Percentiles rank a stretch among this genome's conserved stretches.
Evolutionary conservation across 2,113 vertebrate genomes (phyloP).

Genomic region (Melanerpes aurifrons): DNA sequence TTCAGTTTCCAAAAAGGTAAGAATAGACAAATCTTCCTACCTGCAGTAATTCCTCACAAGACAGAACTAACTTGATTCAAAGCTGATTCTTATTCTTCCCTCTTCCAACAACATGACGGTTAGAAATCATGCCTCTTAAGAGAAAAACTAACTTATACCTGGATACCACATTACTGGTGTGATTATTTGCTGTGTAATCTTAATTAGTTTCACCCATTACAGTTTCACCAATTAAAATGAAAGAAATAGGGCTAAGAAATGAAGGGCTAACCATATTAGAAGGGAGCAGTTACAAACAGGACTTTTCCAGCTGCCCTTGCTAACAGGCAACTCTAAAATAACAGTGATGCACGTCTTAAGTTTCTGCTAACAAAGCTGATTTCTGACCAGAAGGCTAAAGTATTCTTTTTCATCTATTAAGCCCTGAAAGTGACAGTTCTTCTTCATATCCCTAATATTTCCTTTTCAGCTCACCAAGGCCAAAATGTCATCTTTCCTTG

Average conservation of each 20-base stretch:
- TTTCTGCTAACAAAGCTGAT: conserved; percentile 67
- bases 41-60: not conserved
- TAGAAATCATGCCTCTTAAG: not conserved
- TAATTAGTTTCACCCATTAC: not conserved
- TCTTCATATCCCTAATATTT: conserved; percentile 70
- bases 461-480: conserved; percentile 66
- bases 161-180: not conserved
- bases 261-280: conserved; percentile 18
- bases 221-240: conserved; percentile 6
- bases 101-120: not conserved
- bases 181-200: not conserved
- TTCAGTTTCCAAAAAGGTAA: not conserved
- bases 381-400: conserved; percentile 64
- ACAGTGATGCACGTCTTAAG: conserved; percentile 35
- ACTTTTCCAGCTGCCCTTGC: conserved; percentile 48
- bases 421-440: conserved; percentile 54
- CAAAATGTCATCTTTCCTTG: conserved; percentile 75
- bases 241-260: not conserved
- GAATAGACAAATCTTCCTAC: not conserved
- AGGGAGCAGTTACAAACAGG: conserved; percentile 18
- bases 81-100: not conserved
- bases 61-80: not conserved
- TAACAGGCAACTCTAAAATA: conserved; percentile 64
- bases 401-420: conserved; percentile 65
- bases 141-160: not conserved